phyloP scores from a whole-genome alignment of 2,888 invertebrate species.

The Cybosia mesomella region DNA sequence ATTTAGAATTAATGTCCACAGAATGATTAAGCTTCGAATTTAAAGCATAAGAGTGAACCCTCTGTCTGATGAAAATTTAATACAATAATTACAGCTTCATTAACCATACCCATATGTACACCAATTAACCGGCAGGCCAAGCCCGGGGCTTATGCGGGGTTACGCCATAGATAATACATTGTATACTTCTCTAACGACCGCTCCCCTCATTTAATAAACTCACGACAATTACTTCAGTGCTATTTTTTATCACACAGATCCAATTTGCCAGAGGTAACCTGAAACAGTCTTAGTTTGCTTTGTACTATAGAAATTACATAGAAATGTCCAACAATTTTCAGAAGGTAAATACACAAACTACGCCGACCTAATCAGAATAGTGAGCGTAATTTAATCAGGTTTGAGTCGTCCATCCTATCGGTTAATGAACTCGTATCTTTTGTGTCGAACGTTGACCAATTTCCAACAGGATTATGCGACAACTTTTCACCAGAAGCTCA shows the following conservation, averaged over 20 bases:
- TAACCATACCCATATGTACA: slow-evolving; percentile 7
- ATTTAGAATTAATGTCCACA: no score
- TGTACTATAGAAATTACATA: neutral
- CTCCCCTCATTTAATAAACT: slow-evolving; percentile 35
- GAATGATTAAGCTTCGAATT: no score
- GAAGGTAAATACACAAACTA: no score
- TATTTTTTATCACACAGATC: neutral
- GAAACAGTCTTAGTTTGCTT: neutral
- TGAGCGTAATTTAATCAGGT: neutral
- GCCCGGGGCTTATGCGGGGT: slow-evolving; percentile 11
- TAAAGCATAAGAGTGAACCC: no score
- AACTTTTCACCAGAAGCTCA: slow-evolving; percentile 37
- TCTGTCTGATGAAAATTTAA: neutral
- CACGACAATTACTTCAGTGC: slow-evolving; percentile 25
- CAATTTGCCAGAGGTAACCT: neutral
- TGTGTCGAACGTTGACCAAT: slow-evolving; percentile 29
- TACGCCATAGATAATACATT: slow-evolving; percentile 27
- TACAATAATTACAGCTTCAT: slow-evolving; percentile 10
- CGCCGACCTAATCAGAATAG: neutral
- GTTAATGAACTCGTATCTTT: neutral
- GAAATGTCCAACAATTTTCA: neutral
- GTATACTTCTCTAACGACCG: slow-evolving; percentile 12
- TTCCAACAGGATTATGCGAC: slow-evolving; percentile 37
- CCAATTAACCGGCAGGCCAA: slow-evolving; percentile 21
- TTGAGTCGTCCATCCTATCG: neutral